Base-by-base conservation (phyloP, 2,113 vertebrate genomes). In the Thalassarche chlororhynchos region DNA sequence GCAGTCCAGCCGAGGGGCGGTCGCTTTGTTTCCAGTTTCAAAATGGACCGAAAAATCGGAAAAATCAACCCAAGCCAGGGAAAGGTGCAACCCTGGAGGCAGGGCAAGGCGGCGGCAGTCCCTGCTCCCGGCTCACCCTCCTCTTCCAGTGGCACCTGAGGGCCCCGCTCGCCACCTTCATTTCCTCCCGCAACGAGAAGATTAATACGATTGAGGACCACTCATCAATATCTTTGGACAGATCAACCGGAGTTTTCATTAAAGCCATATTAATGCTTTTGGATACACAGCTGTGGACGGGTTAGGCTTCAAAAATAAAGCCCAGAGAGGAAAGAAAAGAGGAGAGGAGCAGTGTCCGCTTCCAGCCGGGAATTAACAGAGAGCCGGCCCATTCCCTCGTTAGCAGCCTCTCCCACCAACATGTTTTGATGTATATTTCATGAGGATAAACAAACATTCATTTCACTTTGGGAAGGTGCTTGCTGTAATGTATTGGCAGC, bases 361-460 rank as follows among this genome's bases (percentile, higher is more conserved):
- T 58, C 68, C 71, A 40, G 54, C 29, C 12, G 58, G 88, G 93
- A 97, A 97, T 97, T 97, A 96, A 90, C 40, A 17, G 69, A 91
- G 95, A 66, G 89, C 49, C 0, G 20, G 95, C 87, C 93, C 1
- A 32, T 47, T 95, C 90, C 46, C 93, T 98, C 87, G 62, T 98
- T 98, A 97, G 88, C 19, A 34, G 90, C 92, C 85, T 97, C 96
- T 94, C 88, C 96, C 89, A 90, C 95, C 97, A 98, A 90, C 98
- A 97, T 95, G 91, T 97, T 98, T 98, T 98, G 98, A 98, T 98
- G 98, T 98, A 98, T 98, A 98, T 99, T 99, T 99, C 98, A 98
- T 98, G 98, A 98, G 98, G 97, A 98, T 99, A 99, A 99, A 99
- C 99, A 99, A 99, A 99, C 98, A 99, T 99, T 98, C 98, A 98